Evolutionary conservation across 2,888 invertebrate genomes (phyloP), one percentile per base, ranked within the genome.

Genomic region (Cyaniris semiargus): DNA sequence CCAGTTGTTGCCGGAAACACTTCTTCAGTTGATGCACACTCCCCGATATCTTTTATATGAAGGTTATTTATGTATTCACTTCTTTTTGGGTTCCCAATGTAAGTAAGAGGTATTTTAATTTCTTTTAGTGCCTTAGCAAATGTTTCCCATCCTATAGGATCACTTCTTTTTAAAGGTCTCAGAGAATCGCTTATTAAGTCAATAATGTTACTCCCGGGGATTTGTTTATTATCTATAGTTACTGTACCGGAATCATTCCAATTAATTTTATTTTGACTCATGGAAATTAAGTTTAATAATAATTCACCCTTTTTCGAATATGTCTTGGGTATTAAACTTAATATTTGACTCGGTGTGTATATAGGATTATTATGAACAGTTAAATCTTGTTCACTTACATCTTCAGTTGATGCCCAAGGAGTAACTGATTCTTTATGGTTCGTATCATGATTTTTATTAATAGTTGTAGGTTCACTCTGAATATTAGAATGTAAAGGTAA

Each of bases 131-230:
- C 78, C 21, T 34, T 78, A 34, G 80, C 78, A 80, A 84, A 84
- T 60, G 77, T n/a, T 78, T 81, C 76, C 83, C 83, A 84, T 4
- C 85, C 84, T 60, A 77, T 78, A 38, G 85, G 84, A 76, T 80
- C 79, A 56, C 77, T 78, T 56, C 48, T 81, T 80, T 84, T 83
- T 5, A 84, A 75, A 18, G 83, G 82, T 81, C 83, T 80, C 7
- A 85, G 31, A 27, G 76, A 76, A 78, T 84, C 83, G 78, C 81
- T 83, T 66, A 84, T 27, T 70, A 84, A 81, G 75, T 85, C 83
- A 83, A 31, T 31, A 31, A 31, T n/a, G 31, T 31, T 31, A 31
- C 31, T 31, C 31, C 31, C 31, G 31, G 31, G 31, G 31, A 31
- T 31, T 31, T 31, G 31, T 31, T 31, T 31, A 3, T 31, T 31